Evolutionary conservation across 2,797 vertebrate species (phyloP).

Genomic region (Paratrypauchen microcephalus): DNA sequence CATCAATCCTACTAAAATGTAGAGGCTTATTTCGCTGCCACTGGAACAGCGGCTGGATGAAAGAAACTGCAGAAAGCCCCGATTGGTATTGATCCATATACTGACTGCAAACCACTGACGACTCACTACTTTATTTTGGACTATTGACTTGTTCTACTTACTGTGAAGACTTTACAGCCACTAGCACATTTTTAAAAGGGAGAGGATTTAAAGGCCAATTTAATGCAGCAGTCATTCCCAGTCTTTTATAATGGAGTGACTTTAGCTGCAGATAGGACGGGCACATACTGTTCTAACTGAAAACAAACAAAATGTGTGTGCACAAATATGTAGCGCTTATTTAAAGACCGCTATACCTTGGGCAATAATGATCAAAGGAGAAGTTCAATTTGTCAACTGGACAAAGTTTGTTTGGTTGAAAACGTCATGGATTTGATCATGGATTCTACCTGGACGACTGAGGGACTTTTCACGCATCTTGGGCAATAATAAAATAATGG

Average conservation of each 20-base stretch:
- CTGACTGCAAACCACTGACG: constrained; percentile 26
- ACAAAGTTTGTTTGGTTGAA: too few relatives aligned
- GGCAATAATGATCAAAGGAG: too few relatives aligned
- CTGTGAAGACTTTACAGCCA: constrained; percentile 70
- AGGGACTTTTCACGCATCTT: too few relatives aligned
- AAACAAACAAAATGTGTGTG: constrained; percentile 35
- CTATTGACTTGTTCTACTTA: constrained; percentile 62
- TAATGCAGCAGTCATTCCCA: constrained; percentile 57
- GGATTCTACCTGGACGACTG: too few relatives aligned
- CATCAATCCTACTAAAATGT: constrained; percentile 55
- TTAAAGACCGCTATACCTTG: constrained; percentile 2
- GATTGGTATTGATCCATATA: constrained; percentile 64
- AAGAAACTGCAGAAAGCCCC: constrained; percentile 58
- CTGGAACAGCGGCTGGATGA: constrained; percentile 48
- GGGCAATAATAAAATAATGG: background rate
- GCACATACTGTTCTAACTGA: constrained; percentile 54
- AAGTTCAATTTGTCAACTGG: too few relatives aligned
- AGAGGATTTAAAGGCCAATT: constrained; percentile 54
- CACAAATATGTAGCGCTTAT: constrained; percentile 49
- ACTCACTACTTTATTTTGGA: constrained; percentile 60
- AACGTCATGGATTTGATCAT: too few relatives aligned
- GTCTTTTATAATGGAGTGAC: constrained; percentile 62
- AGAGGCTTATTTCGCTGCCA: constrained; percentile 61
- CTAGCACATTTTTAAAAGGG: constrained; percentile 54
- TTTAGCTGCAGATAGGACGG: constrained; percentile 55